Evolutionary conservation across 1,140 invertebrate species (phyloP).

Genomic region (Drosophila gunungcola): DNA sequence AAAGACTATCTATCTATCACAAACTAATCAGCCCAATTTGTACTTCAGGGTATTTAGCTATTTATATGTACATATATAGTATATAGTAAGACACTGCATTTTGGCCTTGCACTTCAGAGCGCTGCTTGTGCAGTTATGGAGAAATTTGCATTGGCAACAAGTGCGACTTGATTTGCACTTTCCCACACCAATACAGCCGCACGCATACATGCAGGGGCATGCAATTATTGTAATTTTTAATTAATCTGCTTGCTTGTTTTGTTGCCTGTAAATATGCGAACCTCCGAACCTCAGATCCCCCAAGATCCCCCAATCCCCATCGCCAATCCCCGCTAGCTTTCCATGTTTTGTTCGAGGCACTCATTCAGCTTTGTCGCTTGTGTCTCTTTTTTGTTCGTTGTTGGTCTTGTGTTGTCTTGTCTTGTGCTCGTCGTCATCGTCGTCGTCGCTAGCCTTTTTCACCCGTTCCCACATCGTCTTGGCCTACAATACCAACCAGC

Average conservation of each 20-base stretch:
- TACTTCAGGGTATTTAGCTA: constrained; percentile 6
- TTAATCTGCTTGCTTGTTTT: constrained; percentile 74
- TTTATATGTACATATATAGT: not conserved
- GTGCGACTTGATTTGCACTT: constrained; percentile 61
- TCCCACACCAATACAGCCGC: constrained; percentile 68
- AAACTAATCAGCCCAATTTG: not conserved
- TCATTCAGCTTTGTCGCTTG: constrained; percentile 74
- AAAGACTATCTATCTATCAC: too few species aligned
- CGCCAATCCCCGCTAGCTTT: constrained; percentile 35
- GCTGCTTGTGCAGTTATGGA: constrained; percentile 54
- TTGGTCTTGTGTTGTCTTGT: not conserved
- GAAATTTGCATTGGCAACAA: constrained; percentile 82
- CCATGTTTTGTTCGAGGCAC: constrained; percentile 74
- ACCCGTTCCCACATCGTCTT: constrained; percentile 88
- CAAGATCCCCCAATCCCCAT: not conserved
- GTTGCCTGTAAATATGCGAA: constrained; percentile 59
- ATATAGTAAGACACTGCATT: not conserved
- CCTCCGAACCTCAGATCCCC: not conserved
- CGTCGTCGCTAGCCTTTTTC: constrained; percentile 86
- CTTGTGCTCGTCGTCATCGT: constrained; percentile 2
- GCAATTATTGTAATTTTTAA: constrained; percentile 85
- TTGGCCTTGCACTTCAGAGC: constrained; percentile 12
- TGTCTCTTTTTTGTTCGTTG: constrained; percentile 33
- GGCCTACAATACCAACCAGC: constrained; percentile 88
- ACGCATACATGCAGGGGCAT: constrained; percentile 56